Percentiles rank a stretch among this genome's conserved stretches.
Evolutionary conservation across 2,888 invertebrate species (phyloP).

Genomic region (Caenorhabditis sulstoni): DNA sequence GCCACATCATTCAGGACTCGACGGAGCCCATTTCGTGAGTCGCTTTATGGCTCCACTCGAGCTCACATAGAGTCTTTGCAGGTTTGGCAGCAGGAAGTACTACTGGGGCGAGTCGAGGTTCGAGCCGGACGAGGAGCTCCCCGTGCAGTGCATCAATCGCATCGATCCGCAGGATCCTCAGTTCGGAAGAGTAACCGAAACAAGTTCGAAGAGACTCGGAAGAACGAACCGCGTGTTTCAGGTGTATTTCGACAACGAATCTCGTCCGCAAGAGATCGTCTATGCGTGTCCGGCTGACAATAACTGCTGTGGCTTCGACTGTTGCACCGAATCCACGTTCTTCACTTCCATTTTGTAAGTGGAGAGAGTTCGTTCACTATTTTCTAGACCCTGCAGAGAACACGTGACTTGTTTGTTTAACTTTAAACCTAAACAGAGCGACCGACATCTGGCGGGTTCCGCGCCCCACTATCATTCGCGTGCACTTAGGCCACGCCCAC

Average conservation of each 20-base stretch:
- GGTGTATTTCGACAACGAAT: slow-evolving; percentile 62
- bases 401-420: too few relatives aligned
- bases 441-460: background rate
- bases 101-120: slow-evolving; percentile 60
- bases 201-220: background rate
- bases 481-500: too few relatives aligned
- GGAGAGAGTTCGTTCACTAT: too few relatives aligned
- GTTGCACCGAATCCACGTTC: slow-evolving; percentile 59
- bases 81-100: slow-evolving; percentile 57
- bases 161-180: slow-evolving; percentile 69
- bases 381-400: too few relatives aligned
- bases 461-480: background rate
- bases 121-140: slow-evolving; percentile 53
- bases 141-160: slow-evolving; percentile 61
- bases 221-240: slow-evolving; percentile 7
- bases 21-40: slow-evolving; percentile 58
- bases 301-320: slow-evolving; percentile 66
- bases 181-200: slow-evolving; percentile 49
- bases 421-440: too few relatives aligned
- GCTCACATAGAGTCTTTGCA: slow-evolving; percentile 34
- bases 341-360: slow-evolving; percentile 68
- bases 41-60: slow-evolving; percentile 1
- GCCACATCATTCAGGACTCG: slow-evolving; percentile 61
- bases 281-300: slow-evolving; percentile 59
- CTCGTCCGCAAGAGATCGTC: slow-evolving; percentile 62